Conservation (phyloP, 2,888 invertebrate genomes). For the Congeria kusceri region DNA sequence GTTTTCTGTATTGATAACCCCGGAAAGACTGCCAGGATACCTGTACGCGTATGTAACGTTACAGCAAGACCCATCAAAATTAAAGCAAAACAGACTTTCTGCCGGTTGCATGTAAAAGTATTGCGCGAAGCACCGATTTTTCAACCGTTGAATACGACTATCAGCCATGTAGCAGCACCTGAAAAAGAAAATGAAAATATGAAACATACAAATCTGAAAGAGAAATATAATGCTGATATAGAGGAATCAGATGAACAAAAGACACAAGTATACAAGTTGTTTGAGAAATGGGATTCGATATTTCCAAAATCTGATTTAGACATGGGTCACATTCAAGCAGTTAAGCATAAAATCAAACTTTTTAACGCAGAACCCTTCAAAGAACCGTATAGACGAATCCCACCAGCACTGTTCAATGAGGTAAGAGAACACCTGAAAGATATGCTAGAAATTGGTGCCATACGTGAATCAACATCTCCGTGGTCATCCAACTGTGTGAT, state of each 20-base stretch:
- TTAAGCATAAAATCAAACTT: constrained; percentile 5
- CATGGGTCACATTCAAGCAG: constrained; percentile 10
- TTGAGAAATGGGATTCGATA: constrained; percentile 23
- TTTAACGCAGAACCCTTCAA: not conserved
- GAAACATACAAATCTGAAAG: not conserved
- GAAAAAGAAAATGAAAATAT: not conserved
- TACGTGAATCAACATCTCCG: not conserved
- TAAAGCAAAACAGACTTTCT: not conserved
- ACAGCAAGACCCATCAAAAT: constrained; percentile 1
- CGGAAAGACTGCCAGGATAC: not conserved
- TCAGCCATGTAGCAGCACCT: not conserved
- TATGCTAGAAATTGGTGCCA: not conserved
- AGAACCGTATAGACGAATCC: not conserved
- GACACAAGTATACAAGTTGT: not conserved
- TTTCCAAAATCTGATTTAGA: constrained; percentile 15
- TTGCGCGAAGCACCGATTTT: not conserved
- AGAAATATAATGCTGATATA: not conserved
- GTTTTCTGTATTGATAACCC: not conserved
- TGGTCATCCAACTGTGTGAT: not conserved
- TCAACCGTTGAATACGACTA: too few relatives aligned
- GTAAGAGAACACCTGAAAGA: not conserved
- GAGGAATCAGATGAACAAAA: constrained; percentile 4
- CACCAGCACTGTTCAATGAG: not conserved
- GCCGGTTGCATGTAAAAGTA: not conserved
- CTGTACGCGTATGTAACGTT: not conserved